Evolutionary conservation across 2,797 vertebrate species (phyloP).

Genomic region (Spinibarbus caldwelli): DNA sequence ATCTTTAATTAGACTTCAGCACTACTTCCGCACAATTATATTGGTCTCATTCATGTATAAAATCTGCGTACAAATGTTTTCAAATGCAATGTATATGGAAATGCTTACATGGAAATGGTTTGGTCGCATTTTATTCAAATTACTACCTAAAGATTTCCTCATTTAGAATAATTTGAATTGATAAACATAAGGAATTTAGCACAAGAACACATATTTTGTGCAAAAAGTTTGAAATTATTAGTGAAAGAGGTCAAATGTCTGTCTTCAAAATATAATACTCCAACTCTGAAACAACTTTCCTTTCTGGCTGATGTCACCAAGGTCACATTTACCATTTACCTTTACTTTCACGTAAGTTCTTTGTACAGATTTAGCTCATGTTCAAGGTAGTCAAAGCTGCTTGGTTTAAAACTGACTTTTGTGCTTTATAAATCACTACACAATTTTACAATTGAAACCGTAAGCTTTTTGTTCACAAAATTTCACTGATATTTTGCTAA

Average conservation of each 20-base stretch:
- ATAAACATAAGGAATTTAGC: not conserved
- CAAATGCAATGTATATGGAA: not conserved
- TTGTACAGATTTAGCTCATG: not conserved
- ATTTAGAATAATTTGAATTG: not conserved
- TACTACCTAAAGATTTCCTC: not conserved
- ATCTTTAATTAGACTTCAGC: too few species aligned
- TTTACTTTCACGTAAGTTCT: too few species aligned
- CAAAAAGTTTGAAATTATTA: too few species aligned
- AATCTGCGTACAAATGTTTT: not conserved
- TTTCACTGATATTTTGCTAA: not conserved
- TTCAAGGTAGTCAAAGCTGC: not conserved
- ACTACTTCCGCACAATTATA: too few species aligned
- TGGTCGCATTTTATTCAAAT: not conserved
- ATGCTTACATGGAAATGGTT: not conserved
- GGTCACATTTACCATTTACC: too few species aligned
- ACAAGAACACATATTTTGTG: not conserved
- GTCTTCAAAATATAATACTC: too few species aligned
- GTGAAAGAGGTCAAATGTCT: too few species aligned
- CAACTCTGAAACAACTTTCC: too few species aligned
- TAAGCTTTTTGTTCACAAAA: not conserved
- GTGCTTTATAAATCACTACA: not conserved
- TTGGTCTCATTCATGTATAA: not conserved
- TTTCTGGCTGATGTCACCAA: too few species aligned
- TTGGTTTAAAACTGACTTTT: not conserved
- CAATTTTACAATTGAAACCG: not conserved